Base-by-base conservation (phyloP, 2,113 vertebrate species). In the Melospiza melodia region DNA sequence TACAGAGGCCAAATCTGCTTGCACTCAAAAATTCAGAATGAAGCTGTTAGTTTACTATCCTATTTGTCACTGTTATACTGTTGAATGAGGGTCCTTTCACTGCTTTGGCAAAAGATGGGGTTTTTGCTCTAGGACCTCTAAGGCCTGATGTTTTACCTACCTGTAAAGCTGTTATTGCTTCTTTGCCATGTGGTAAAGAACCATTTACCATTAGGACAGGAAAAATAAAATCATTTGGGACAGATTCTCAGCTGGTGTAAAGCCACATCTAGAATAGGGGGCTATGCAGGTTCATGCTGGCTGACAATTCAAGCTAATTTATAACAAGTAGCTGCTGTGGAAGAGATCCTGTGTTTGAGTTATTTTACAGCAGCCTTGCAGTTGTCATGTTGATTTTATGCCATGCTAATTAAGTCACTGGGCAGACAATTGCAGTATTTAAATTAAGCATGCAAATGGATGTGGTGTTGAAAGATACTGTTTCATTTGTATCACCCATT, bases 381-480 rank as follows among this genome's bases (percentile, higher is more conserved):
- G 37, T 95, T 89, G 97, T 97, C 91, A 30, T 49, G 44, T n/a
- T 87, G 49, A 72, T 93, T 97, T 97, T 81, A 81, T 65, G 80
- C 83, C 81, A 93, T 8, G 20, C 68, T 93, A 91, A 92, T 97
- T 84, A 92, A 96, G 58, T 79, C 81, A 96, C 87, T 10, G 80
- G 91, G 85, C 62, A 94, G 92, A 90, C 76, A 88, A 95, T 43
- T 87, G 84, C 82, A 85, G 44, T 84, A 90, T 95, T 97, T 96
- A 97, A 97, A 96, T 97, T 88, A 94, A 95, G 78, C 80, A 65
- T 66, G 80, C 31, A 96, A 95, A 97, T 94, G 44, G 79, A 84
- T 93, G 93, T 89, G 90, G 89, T 84, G 86, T 93, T 96, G 94
- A 96, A 97, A 97, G 94, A 95, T 88, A 76, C 81, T 59, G 52